These are phyloP conservation scores for Dipodomys spectabilis DNA, from an alignment of 2,113 vertebrate species.

Conservation along the genomic window DNA sequence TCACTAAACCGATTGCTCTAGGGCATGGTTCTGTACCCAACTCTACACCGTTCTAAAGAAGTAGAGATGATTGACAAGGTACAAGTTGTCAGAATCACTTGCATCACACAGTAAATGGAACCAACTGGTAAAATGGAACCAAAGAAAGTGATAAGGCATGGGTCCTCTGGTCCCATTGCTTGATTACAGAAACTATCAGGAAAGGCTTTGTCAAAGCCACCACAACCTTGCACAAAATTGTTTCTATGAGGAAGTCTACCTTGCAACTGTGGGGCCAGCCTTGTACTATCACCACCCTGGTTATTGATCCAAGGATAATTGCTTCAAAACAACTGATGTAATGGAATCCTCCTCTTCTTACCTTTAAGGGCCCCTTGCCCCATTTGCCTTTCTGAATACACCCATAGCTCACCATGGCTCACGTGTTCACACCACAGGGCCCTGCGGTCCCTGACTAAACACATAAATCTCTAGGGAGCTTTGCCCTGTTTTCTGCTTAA, in stretches of 20 bases:
- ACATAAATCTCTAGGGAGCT: neutral
- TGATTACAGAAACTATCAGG: neutral
- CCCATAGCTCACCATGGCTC: neutral
- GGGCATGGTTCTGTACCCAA: neutral
- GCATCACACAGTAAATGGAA: no score
- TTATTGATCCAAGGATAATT: neutral
- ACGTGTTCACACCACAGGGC: neutral
- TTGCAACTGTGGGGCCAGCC: neutral
- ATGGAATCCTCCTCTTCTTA: neutral
- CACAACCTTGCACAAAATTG: neutral
- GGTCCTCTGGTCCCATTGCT: neutral
- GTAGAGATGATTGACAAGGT: fast-evolving
- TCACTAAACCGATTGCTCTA: neutral
- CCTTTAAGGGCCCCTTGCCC: neutral
- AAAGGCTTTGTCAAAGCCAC: neutral
- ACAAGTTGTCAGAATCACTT: neutral
- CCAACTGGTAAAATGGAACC: neutral
- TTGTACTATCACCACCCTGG: neutral
- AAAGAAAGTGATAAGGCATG: neutral
- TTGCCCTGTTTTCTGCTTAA: neutral
- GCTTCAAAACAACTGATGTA: neutral
- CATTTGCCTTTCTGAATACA: neutral
- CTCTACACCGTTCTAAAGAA: neutral
- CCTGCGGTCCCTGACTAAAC: neutral
- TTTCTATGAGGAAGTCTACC: neutral